Evolutionary conservation across 1,140 invertebrate species (phyloP).

Genomic region (Cyrtorhinus lividipennis): DNA sequence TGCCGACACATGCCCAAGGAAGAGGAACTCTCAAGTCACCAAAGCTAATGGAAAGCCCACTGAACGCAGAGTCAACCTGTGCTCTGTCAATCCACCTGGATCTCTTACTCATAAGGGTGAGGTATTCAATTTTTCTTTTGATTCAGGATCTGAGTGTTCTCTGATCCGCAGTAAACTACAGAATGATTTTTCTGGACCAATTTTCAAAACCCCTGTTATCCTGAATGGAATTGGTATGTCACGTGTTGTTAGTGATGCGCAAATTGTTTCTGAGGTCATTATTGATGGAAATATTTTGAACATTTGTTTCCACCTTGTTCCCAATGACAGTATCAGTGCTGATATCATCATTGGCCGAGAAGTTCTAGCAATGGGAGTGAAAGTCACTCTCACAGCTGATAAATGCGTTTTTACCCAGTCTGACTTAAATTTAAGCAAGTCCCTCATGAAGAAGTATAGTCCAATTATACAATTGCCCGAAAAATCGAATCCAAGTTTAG

Average conservation of each 20-base stretch:
- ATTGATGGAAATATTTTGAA: neutral
- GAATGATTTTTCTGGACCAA: neutral
- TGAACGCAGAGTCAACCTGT: neutral
- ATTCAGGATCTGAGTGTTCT: slow-evolving; percentile 13
- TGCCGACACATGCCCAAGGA: neutral
- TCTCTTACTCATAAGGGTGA: slow-evolving; percentile 2
- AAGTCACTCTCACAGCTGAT: slow-evolving; percentile 13
- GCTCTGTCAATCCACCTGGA: slow-evolving; percentile 13
- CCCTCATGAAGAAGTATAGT: neutral
- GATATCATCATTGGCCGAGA: slow-evolving; percentile 16
- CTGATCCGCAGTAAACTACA: neutral
- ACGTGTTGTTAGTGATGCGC: neutral
- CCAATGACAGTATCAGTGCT: neutral
- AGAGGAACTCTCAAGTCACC: neutral
- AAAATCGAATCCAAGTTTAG: neutral
- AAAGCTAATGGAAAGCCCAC: neutral
- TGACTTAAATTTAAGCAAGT: neutral
- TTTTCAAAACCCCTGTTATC: slow-evolving; percentile 4
- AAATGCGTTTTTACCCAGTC: neutral
- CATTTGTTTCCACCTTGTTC: slow-evolving; percentile 2
- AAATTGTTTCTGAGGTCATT: neutral
- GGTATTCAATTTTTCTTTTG: slow-evolving; percentile 7
- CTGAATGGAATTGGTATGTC: neutral
- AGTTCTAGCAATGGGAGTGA: slow-evolving; percentile 12
- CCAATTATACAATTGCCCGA: neutral